phyloP scores from a whole-genome alignment of 1,140 invertebrate species.

The Trypoxylus dichotomus region DNA sequence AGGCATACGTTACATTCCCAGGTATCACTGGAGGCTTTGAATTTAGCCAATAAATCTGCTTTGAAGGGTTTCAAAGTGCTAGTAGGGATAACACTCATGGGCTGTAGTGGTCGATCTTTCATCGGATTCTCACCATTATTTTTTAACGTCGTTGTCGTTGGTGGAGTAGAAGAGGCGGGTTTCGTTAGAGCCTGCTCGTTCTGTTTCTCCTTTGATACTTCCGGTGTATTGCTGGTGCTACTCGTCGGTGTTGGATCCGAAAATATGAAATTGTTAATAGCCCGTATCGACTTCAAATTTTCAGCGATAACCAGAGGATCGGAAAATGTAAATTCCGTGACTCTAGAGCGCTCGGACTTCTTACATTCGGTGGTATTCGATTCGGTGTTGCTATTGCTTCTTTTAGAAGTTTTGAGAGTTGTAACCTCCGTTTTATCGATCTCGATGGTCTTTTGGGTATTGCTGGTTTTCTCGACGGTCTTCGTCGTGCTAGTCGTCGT shows the following conservation, averaged over 20 bases:
- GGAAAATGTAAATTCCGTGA: conserved; percentile 50
- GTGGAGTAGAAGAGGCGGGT: too few species aligned
- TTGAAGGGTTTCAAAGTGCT: not conserved
- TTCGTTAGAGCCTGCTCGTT: not conserved
- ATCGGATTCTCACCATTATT: conserved; percentile 26
- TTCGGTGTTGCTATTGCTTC: not conserved
- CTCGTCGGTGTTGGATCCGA: conserved; percentile 54
- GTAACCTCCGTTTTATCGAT: not conserved
- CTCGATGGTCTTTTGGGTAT: not conserved
- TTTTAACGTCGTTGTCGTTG: conserved; percentile 33
- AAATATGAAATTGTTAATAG: conserved; percentile 60
- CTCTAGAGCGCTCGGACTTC: conserved; percentile 49
- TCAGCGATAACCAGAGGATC: conserved; percentile 47
- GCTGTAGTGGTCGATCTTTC: not conserved
- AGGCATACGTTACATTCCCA: conserved; percentile 72
- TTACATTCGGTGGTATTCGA: conserved; percentile 23
- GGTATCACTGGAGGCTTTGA: conserved; percentile 48
- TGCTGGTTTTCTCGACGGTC: not conserved
- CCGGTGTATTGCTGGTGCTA: not conserved
- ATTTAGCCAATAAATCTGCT: conserved; percentile 37
- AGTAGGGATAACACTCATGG: too few species aligned
- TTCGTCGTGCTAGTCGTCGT: not conserved
- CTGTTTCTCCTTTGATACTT: conserved; percentile 30
- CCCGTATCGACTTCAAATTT: conserved; percentile 46
- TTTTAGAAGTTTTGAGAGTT: not conserved